phyloP scores from a whole-genome alignment of 2,888 invertebrate species.

The Glyphotaelius pellucidus region DNA sequence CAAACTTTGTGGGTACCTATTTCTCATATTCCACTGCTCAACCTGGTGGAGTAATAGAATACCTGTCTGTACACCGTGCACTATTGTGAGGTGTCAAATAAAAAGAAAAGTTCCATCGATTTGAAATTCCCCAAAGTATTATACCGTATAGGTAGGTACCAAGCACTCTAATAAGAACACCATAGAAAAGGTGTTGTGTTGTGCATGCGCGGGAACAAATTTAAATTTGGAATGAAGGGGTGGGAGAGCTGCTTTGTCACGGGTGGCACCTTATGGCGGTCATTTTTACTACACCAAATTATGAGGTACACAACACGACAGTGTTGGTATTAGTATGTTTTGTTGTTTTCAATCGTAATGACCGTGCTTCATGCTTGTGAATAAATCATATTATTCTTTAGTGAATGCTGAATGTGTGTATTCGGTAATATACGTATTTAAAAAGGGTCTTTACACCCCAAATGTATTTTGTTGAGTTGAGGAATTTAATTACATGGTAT shows the following conservation, averaged over 20 bases:
- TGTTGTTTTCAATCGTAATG: slow-evolving; percentile 8
- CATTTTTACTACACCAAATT: not conserved
- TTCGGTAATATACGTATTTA: not conserved
- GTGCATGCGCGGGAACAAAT: not conserved
- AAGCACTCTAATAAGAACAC: not conserved
- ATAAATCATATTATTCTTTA: not conserved
- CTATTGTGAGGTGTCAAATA: too few species aligned
- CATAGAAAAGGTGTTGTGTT: not conserved
- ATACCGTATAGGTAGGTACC: not conserved
- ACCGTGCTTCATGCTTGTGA: not conserved
- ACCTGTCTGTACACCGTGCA: too few species aligned
- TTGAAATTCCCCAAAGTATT: too few species aligned
- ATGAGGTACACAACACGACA: not conserved
- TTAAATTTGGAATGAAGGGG: not conserved
- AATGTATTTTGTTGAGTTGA: not conserved
- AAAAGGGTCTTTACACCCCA: not conserved
- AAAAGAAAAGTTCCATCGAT: too few species aligned
- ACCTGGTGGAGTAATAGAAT: too few species aligned
- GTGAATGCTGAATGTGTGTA: not conserved
- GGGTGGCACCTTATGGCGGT: not conserved
- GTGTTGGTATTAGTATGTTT: not conserved
- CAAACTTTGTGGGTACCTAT: too few species aligned
- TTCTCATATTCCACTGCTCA: too few species aligned
- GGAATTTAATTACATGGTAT: not conserved
- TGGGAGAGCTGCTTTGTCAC: not conserved